A percentile compares a stretch with the other conserved stretches of the same genome.
Conservation (phyloP, 2,797 vertebrate species). For the Vireo griseus region DNA sequence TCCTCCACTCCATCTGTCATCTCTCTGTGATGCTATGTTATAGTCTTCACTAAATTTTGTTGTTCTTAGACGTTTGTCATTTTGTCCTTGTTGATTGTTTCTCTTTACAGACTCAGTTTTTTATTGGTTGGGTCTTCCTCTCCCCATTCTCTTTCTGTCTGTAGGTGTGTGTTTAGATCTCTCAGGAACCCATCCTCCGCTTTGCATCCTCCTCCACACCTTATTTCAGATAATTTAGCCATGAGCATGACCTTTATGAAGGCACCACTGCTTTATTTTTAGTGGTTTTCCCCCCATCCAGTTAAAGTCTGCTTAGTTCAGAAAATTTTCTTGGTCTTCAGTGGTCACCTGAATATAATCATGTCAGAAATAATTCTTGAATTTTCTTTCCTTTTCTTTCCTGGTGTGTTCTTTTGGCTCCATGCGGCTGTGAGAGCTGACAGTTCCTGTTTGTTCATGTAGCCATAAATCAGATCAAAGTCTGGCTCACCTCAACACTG, state of each 20-base stretch:
- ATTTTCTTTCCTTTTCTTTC: not conserved
- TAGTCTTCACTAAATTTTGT: slow-evolving; percentile 20
- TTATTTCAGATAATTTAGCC: not conserved
- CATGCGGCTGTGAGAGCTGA: not conserved
- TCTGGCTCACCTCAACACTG: not conserved
- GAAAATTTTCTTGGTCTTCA: not conserved
- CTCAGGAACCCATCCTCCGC: not conserved
- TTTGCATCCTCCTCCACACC: not conserved
- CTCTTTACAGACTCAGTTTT: not conserved
- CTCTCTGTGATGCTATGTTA: not conserved
- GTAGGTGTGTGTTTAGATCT: slow-evolving; percentile 16
- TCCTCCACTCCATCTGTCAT: slow-evolving; percentile 63
- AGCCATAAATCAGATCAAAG: not conserved
- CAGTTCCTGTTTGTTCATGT: not conserved
- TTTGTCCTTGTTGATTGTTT: slow-evolving; percentile 33
- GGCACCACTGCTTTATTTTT: not conserved
- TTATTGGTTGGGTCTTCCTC: not conserved
- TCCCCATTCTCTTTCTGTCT: not conserved
- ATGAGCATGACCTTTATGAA: not conserved
- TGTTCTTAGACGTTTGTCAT: slow-evolving; percentile 23
- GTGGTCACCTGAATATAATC: not conserved
- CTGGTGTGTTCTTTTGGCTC: not conserved
- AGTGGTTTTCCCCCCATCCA: not conserved
- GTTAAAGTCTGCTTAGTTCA: not conserved
- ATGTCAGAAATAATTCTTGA: not conserved